phyloP scores from a whole-genome alignment of 1,140 invertebrate genomes.

The Microplitis demolitor region DNA sequence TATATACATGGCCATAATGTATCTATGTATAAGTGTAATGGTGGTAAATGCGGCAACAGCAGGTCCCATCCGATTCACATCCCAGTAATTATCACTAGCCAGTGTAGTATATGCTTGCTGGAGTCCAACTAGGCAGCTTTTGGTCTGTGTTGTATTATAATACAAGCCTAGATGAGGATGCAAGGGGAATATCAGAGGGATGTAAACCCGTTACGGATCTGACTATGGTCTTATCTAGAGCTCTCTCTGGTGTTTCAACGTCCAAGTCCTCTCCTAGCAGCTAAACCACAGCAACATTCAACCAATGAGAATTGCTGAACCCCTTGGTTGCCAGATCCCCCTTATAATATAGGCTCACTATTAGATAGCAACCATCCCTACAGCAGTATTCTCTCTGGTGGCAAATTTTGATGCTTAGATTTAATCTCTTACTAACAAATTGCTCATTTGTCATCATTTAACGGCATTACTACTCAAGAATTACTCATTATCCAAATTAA shows the following conservation, averaged over 20 bases:
- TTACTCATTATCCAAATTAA: too few relatives aligned
- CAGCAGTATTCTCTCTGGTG: not conserved
- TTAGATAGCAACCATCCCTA: too few relatives aligned
- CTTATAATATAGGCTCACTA: not conserved
- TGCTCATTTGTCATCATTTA: not conserved
- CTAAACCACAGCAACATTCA: not conserved
- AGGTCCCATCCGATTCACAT: conserved; percentile 3
- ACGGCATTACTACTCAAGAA: not conserved
- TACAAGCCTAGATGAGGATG: too few relatives aligned
- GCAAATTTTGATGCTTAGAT: not conserved
- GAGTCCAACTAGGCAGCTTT: too few relatives aligned
- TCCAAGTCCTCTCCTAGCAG: not conserved
- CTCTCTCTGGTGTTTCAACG: not conserved
- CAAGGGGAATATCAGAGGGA: not conserved
- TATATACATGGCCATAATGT: not conserved
- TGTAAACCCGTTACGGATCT: not conserved
- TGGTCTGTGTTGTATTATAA: too few relatives aligned
- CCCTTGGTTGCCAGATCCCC: not conserved
- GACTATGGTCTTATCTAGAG: not conserved
- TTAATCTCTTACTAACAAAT: not conserved
- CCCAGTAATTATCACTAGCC: conserved; percentile 4
- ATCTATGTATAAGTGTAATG: not conserved
- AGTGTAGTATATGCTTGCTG: not conserved
- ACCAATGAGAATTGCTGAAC: not conserved
- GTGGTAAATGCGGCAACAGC: conserved; percentile 2